Evolutionary conservation across 2,113 vertebrate genomes (phyloP), one percentile per base, ranked within the genome.

Genomic region (Carassius auratus): DNA sequence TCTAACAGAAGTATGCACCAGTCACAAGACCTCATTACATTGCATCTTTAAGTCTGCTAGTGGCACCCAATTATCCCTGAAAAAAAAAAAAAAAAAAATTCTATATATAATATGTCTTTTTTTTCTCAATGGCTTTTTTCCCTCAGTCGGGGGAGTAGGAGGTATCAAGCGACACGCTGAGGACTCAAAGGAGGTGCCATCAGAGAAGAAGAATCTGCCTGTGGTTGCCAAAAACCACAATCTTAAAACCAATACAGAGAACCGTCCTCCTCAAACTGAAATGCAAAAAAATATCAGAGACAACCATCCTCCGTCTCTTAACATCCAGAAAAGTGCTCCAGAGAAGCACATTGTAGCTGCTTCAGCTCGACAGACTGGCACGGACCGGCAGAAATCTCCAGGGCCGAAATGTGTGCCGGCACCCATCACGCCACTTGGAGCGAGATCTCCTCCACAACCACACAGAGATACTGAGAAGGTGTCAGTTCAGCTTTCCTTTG

Each of bases 131-230:
- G 59, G 8, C 57, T 68, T 8, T 5, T 55, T 77, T 33, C 61
- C 42, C 21, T 10, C 86, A 98, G 97, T 96, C 85, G 97, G 97
- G 89, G 97, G 97, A 76, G 88, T 96, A 89, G 94, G 94, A 19
- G 95, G 95, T 2, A 88, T 98, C n/a, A 99, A 99, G 87, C 95
- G 97, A 76, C 93, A 96, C 66, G 93, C 95, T 12, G 93, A 95
- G 0, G 94, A 93, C 55, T 90, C 93, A n/a, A 93, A 92, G 5
- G 96, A 96, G 89, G 95, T 96, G 64, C 96, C 95, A 0, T 91
- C 90, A 0, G 96, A 95, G 86, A 99, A 99, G 93, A 99, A 97
- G 89, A 93, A 92, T 59, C 85, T 94, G 0, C 94, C 93, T 0
- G 93, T 90, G 14, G 88, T 90, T 66, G 89, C 87, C 2, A 94